Base-by-base conservation (phyloP, 2,797 vertebrate genomes). In the Gymnoscopelus microlampas region DNA sequence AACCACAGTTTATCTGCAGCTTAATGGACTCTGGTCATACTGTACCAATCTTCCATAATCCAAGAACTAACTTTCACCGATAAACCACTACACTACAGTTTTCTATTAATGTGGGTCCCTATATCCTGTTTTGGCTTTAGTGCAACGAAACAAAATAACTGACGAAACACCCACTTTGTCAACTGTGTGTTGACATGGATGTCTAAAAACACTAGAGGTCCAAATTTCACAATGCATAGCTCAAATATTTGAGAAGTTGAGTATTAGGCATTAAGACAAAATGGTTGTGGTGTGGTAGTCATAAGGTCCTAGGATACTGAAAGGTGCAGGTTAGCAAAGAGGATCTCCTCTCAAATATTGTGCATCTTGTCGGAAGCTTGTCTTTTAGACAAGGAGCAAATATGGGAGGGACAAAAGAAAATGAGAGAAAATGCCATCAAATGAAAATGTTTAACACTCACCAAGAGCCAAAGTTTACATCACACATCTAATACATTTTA, bases 151-250 rank as follows among this genome's bases (percentile, higher is more conserved):
- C 48, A 55, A 73, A 71, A 82, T 3, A 68, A 47, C 29, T 9
- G 71, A 60, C 3, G 39, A 68, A 70, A 68, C 73, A 74, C 58
- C 59, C 69, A 79, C 71, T 83, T 83, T 10, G 8, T 83, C 78
- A 85, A 81, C 77, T 64, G 74, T 75, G 71, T 71, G 66, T 56
- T 75, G 60, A 82, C 66, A 65, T 63, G 60, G 15, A 74, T 32
- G 70, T 74, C 80, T 73, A 78, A 80, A 87, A 82, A 76, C 82
- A 87, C 76, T 92, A 64, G 73, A 85, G 91, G 90, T 93, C 91
- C 89, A 87, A 81, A 82, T 88, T 86, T 94, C 89, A 93, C 88
- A 67, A 93, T 94, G 92, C 92, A 93, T 92, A 94, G 94, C 89
- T 91, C 82, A 86, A 85, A 87, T 77, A 87, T 68, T 77, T 85